Evolutionary conservation across 2,888 invertebrate species (phyloP), one percentile per base, ranked within the genome.

Genomic region (Sinopyrophorus schimmeli): DNA sequence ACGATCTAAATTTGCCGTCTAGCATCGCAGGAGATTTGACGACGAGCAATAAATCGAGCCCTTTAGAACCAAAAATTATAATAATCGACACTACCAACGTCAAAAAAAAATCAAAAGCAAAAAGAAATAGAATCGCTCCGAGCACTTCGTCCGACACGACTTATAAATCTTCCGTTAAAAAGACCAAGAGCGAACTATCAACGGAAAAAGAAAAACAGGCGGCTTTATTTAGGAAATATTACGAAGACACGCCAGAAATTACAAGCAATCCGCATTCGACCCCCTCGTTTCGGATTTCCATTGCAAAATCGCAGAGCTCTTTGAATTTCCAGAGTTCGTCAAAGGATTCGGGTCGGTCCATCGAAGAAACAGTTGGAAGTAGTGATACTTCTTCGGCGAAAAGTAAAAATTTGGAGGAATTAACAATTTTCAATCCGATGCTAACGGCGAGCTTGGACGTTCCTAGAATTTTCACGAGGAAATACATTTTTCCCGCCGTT

Each of bases 31-130:
- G 39, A 5, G 37, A 56, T 5, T 12, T 1, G 12, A 24, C 30
- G 1, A 5, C 12, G 7, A 39, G 18, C 11, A 12, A 16, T 10
- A 38, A 47, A 27, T 10, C 28, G 5, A 20, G 31, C 4, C 38
- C 50, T 16, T n/a, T 53, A 16, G 42, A 48, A 32, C 44, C 55
- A 11, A 53, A 51, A 5, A 40, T 56, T 11, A 26, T 43, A 21
- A 27, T 53, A 3, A 39, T 54, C 24, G 41, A 48, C 11, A 39
- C 23, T n/a, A 28, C 23, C 3, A 24, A 26, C 7, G 20, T 26
- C 17, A 41, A 38, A 23, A 35, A 24, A 1, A n/a, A 23, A 26
- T 31, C 35, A 18, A 12, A 6, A 23, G 24, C 5, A 17, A 24
- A 20, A 9, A 49, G 11, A 26, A 28, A 30, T 17, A 35, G 16